Percentiles rank a stretch among this genome's conserved stretches.
Evolutionary conservation across 1,140 invertebrate genomes (phyloP).

Genomic region (Melipona quadrifasciata): DNA sequence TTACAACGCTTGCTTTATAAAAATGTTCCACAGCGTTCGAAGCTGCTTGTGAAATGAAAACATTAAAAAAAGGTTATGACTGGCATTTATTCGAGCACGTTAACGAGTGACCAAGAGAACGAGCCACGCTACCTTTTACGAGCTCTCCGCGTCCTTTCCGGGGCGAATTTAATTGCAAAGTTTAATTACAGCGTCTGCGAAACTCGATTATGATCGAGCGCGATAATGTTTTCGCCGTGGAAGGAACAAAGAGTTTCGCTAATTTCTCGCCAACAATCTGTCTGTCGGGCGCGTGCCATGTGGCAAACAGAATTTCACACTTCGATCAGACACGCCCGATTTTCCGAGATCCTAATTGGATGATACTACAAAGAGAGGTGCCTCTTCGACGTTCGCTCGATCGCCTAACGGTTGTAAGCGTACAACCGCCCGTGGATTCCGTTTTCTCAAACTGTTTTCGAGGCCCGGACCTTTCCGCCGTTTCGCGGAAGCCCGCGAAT

Average conservation of each 20-base stretch:
- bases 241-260: conserved; percentile 9
- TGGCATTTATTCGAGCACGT: neutral
- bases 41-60: neutral
- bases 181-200: neutral
- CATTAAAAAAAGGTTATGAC: neutral
- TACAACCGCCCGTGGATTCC: neutral
- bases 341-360: conserved; percentile 65
- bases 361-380: conserved; percentile 53
- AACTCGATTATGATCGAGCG: neutral
- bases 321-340: conserved; percentile 63
- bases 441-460: neutral
- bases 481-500: conserved; percentile 14
- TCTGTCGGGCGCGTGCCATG: conserved; percentile 68
- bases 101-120: neutral
- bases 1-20: no score
- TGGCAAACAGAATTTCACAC: conserved; percentile 70
- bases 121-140: neutral
- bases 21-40: neutral
- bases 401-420: conserved; percentile 26
- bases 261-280: conserved; percentile 59
- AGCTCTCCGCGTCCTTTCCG: neutral
- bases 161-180: neutral
- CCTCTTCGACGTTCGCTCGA: conserved; percentile 45
- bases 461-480: neutral
- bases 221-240: neutral